Evolutionary conservation across 2,113 vertebrate genomes (phyloP).

Genomic region (Lonchura striata): DNA sequence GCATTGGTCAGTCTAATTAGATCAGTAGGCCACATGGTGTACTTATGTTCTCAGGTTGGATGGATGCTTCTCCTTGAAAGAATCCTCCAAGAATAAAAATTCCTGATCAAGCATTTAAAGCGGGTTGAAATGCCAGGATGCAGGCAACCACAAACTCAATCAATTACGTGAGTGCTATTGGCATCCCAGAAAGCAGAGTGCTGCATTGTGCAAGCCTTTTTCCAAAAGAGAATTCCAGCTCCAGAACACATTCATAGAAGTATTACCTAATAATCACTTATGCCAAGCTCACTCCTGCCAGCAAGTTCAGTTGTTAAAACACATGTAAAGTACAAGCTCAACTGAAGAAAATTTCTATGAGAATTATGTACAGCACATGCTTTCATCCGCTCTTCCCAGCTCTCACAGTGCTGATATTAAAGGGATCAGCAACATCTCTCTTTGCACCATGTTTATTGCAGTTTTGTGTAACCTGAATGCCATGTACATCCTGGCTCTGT

Average conservation of each 20-base stretch:
- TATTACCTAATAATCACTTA: conserved; percentile 51
- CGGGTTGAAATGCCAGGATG: neutral
- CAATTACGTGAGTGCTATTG: conserved; percentile 11
- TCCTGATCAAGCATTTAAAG: conserved; percentile 52
- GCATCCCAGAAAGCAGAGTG: neutral
- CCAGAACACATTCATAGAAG: neutral
- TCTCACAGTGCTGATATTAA: neutral
- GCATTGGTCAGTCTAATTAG: conserved; percentile 34
- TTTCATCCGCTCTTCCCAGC: neutral
- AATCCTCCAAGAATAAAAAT: conserved; percentile 41
- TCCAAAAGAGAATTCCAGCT: conserved; percentile 21
- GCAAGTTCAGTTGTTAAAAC: conserved; percentile 48
- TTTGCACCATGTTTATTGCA: conserved; percentile 19
- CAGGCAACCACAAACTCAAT: conserved; percentile 39
- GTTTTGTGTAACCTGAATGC: conserved; percentile 29
- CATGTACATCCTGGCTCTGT: neutral
- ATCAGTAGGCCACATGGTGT: neutral
- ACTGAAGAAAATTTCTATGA: conserved; percentile 32
- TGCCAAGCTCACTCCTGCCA: conserved; percentile 30
- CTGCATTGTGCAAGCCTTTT: conserved; percentile 13
- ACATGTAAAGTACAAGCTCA: conserved; percentile 47
- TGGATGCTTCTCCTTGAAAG: conserved; percentile 38
- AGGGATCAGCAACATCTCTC: conserved; percentile 4
- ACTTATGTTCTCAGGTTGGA: neutral
- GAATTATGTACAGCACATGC: conserved; percentile 31